Evolutionary conservation across 1,140 invertebrate species (phyloP), one percentile per base, ranked within the genome.

Genomic region (Panagrolaimus sp.): DNA sequence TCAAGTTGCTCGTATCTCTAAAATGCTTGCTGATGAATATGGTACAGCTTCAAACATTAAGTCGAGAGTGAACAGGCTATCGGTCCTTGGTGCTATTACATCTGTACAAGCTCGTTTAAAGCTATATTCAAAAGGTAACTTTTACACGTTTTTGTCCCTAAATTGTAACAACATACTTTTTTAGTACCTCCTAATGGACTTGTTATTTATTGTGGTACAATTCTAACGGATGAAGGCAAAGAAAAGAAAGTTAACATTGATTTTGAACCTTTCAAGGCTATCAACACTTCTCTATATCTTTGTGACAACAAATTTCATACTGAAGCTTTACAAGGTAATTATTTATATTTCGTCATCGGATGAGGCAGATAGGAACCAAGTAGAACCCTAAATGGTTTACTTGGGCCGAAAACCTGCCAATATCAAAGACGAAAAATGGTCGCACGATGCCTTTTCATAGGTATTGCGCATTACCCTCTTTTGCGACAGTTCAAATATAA

Each of bases 241-340:
- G 96, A 98, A 84, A 99, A 98, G 86, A 99, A 99, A 88, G 96
- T 99, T 5, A 99, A 98, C 86, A 98, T 99, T 80, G 96, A 98
- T 87, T 99, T 99, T 87, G 96, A 99, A 86, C 96, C 96, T 63
- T 99, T 99, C 85, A 96, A 98, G 86, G 94, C 96, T 71, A 98
- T 99, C 83, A 99, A 99, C 87, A 99, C 96, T 67, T 98, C 96
- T 24, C 87, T 98, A 10, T 99, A 99, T 86, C 88, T 98, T 70
- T 99, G 96, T 86, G 96, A 99, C 87, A 99, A 99, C 86, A 99
- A 99, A 87, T 88, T 88, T 75, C 86, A 87, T 77, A 87, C 87
- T 65, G 87, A 87, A 82, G 86, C 82, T 9, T 71, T 82, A 21
- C 78, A 83, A 79, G 80, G 80, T 82, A 38, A 38, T 71, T 32